Evolutionary conservation across 2,797 vertebrate genomes (phyloP), one percentile per base, ranked within the genome.

Genomic region (Discoglossus pictus): DNA sequence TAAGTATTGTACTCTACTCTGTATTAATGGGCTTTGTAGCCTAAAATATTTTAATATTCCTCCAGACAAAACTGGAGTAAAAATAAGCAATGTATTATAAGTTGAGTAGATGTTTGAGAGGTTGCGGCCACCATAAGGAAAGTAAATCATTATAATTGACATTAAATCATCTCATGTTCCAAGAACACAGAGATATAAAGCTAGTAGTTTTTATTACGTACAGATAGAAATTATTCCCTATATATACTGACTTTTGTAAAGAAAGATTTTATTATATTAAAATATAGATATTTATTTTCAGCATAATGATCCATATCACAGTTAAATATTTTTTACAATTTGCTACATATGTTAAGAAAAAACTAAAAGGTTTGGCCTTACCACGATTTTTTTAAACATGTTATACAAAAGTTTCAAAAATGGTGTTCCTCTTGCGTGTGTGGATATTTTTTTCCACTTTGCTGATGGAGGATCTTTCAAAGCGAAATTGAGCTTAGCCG

Each of bases 231-330:
- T 79, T 77, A 82, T 85, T 84, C 79, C 77, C 43, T 84, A 85
- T 86, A 82, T 88, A 84, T 84, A 86, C 11, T 44, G 21, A 43
- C 16, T 86, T 85, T 87, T 88, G 79, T 89, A 89, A 84, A 89
- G 74, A 88, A 76, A 85, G 78, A 83, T 80, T 84, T 84, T 87
- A 87, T 87, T 85, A 81, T 89, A 86, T 82, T 80, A 82, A 80
- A 78, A 84, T 76, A 79, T 83, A 88, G 83, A 87, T 85, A 83
- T 88, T 88, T 90, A 88, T 90, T 88, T 88, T 87, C 83, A 80
- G 85, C 79, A 73, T 80, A 75, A 80, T 80, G 74, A 84, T 76
- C 83, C 77, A 75, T 82, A 79, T 73, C 4, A 4, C 73, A 76
- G 73, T 75, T 77, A 80, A 65, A 72, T 78, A 77, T 79, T 86